A percentile compares a stretch with the other conserved stretches of the same genome.
These are phyloP conservation scores for Cistogaster globosa DNA, from an alignment of 2,888 invertebrate species.

Conservation along the genomic window DNA sequence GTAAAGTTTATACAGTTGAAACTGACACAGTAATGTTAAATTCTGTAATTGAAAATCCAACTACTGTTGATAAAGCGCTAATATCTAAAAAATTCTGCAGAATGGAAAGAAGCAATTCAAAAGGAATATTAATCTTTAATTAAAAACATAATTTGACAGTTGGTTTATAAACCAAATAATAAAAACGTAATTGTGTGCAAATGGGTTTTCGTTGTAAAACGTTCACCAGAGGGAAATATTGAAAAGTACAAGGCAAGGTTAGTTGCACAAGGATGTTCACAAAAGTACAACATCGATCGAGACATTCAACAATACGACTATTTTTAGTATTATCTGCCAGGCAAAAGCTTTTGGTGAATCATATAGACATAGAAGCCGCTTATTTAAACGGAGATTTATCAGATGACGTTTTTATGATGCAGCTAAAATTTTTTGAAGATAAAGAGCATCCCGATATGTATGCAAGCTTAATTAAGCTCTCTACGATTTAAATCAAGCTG, in stretches of 20 bases:
- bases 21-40: neutral
- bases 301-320: conserved; percentile 14
- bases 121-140: conserved; percentile 57
- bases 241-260: conserved; percentile 54
- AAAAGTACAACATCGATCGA: conserved; percentile 56
- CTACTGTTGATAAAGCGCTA: neutral
- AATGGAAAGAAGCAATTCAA: neutral
- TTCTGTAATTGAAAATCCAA: neutral
- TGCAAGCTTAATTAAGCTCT: conserved; percentile 38
- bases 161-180: no score
- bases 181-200: no score
- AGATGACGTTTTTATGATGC: conserved; percentile 64
- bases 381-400: conserved; percentile 59
- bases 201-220: conserved; percentile 68
- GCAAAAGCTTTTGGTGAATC: conserved; percentile 1
- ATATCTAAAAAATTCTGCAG: neutral
- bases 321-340: conserved; percentile 47
- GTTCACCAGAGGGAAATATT: conserved; percentile 62
- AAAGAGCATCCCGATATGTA: conserved; percentile 53
- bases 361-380: conserved; percentile 18
- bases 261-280: conserved; percentile 73
- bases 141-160: conserved; percentile 72
- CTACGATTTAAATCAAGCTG: conserved; percentile 20
- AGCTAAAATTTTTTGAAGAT: neutral
- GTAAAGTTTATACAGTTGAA: no score